These are phyloP conservation scores for Coptodon bakossiorum DNA, from an alignment of 2,113 vertebrate genomes.

Conservation along the genomic window DNA sequence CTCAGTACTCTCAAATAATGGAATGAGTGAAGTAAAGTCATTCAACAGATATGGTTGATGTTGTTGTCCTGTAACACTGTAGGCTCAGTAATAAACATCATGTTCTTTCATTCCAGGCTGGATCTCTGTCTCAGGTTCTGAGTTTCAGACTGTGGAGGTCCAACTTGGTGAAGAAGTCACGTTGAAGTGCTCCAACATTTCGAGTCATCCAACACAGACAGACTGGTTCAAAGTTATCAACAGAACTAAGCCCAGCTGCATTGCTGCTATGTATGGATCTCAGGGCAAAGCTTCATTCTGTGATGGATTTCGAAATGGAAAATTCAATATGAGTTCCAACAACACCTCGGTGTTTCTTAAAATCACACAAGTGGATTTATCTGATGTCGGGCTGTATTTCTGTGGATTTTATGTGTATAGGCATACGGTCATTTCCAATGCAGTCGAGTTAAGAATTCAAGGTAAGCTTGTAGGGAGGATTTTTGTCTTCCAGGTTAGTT, in stretches of 20 bases:
- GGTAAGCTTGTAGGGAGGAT: background rate
- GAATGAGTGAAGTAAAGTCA: rapidly evolving
- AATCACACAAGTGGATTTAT: background rate
- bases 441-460: background rate
- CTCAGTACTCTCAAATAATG: background rate
- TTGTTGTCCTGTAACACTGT: background rate
- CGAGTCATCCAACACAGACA: background rate
- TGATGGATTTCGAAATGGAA: background rate
- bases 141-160: background rate
- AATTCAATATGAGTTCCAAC: conserved; percentile 13
- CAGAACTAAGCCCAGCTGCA: background rate
- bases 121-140: rapidly evolving
- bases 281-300: rapidly evolving
- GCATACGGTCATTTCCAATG: background rate
- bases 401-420: background rate
- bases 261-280: background rate
- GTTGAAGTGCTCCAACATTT: background rate
- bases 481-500: rapidly evolving
- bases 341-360: background rate
- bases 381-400: conserved; percentile 22
- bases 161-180: background rate
- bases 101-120: rapidly evolving
- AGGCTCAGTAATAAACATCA: rapidly evolving
- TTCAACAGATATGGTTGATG: rapidly evolving
- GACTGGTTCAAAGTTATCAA: background rate